These are phyloP conservation scores for Trachemys scripta DNA, from an alignment of 2,113 vertebrate genomes.

Conservation along the genomic window DNA sequence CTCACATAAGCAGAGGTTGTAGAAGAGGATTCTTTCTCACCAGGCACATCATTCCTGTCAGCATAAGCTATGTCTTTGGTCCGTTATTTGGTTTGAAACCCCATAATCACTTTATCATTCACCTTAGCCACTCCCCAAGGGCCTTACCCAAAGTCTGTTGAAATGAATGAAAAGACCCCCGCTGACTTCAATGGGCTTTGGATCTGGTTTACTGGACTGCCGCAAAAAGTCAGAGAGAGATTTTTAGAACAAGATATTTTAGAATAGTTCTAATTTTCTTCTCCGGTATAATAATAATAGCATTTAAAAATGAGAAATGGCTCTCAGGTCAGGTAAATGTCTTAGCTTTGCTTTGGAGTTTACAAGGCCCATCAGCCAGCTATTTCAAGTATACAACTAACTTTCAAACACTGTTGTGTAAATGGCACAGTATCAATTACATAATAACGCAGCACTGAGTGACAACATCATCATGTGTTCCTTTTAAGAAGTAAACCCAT, in stretches of 20 bases:
- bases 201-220: conserved; percentile 47
- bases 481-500: conserved; percentile 18
- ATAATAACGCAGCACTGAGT: conserved; percentile 25
- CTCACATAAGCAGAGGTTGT: neutral
- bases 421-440: conserved; percentile 61
- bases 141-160: neutral
- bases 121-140: conserved; percentile 12
- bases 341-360: conserved; percentile 29
- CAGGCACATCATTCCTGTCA: conserved; percentile 29
- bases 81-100: conserved; percentile 52
- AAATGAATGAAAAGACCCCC: conserved; percentile 57
- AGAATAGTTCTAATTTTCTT: conserved; percentile 43
- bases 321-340: conserved; percentile 57
- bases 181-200: conserved; percentile 13
- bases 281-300: conserved; percentile 33
- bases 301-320: conserved; percentile 50
- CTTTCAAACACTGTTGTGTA: conserved; percentile 31
- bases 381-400: conserved; percentile 1
- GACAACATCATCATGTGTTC: neutral
- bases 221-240: conserved; percentile 28
- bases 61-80: conserved; percentile 18
- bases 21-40: conserved; percentile 29
- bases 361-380: conserved; percentile 55
- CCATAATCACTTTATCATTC: conserved; percentile 29
- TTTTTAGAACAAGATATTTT: conserved; percentile 30